A percentile compares a stretch with the other conserved stretches of the same genome.
Evolutionary conservation across 2,888 invertebrate species (phyloP).

Genomic region (Pyrrhosoma nymphula): DNA sequence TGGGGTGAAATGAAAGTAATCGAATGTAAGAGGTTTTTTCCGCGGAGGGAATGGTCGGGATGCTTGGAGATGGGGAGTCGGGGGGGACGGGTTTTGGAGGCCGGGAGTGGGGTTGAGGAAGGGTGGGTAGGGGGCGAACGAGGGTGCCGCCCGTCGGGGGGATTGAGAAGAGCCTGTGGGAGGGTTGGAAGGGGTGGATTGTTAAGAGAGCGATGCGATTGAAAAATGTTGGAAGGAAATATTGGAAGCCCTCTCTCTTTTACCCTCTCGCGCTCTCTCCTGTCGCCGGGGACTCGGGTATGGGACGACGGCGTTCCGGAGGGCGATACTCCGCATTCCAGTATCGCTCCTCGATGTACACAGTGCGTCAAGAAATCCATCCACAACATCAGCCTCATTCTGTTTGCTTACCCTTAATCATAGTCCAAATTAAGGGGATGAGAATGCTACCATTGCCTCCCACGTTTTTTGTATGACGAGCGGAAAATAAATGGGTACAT

Average conservation of each 20-base stretch:
- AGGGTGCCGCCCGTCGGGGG: background rate
- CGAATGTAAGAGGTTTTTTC: slow-evolving; percentile 65
- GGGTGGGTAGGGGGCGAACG: background rate
- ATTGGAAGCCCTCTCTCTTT: slow-evolving; percentile 8
- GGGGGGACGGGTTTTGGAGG: background rate
- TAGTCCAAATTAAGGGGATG: too few relatives aligned
- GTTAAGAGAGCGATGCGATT: slow-evolving; percentile 60
- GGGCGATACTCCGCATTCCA: background rate
- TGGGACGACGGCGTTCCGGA: background rate
- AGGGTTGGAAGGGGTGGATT: background rate
- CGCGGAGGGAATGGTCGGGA: slow-evolving; percentile 32
- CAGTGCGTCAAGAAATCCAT: too few relatives aligned
- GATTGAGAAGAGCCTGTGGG: background rate
- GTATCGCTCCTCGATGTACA: background rate
- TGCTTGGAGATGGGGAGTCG: background rate
- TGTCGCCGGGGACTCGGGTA: background rate
- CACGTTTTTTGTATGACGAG: too few relatives aligned
- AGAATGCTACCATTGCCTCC: too few relatives aligned
- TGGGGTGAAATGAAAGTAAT: slow-evolving; percentile 67
- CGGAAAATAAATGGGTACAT: too few relatives aligned
- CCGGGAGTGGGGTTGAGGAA: background rate
- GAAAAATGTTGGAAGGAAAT: slow-evolving; percentile 59
- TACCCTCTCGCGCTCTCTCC: background rate
- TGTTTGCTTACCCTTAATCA: too few relatives aligned
- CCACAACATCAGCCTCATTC: too few relatives aligned